Percentiles rank a stretch among this genome's conserved stretches.
These are phyloP conservation scores for Heliconius hermathena DNA, from an alignment of 1,140 invertebrate genomes.

Conservation along the genomic window DNA sequence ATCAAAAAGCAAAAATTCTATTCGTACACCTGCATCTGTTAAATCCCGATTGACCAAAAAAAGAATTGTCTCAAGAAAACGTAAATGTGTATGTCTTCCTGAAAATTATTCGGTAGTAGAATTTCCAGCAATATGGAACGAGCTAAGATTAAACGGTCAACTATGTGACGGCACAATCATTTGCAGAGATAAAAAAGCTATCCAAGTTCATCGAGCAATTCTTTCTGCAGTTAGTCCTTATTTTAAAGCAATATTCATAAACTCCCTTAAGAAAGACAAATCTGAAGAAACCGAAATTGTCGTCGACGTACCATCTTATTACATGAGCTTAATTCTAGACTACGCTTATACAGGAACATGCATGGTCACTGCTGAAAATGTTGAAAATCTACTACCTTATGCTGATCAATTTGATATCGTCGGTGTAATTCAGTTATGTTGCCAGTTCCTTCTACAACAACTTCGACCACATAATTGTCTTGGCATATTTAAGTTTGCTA, in stretches of 20 bases:
- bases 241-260: constrained; percentile 86
- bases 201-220: constrained; percentile 85
- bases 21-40: constrained; percentile 68
- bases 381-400: constrained; percentile 83
- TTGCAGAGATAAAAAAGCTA: constrained; percentile 84
- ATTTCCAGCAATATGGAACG: constrained; percentile 85
- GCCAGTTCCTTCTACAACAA: constrained; percentile 80
- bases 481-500: constrained; percentile 87
- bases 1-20: constrained; percentile 79
- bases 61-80: constrained; percentile 70
- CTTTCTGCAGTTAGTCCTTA: constrained; percentile 86
- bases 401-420: constrained; percentile 86
- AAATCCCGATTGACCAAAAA: constrained; percentile 73
- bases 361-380: constrained; percentile 82
- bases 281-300: constrained; percentile 80
- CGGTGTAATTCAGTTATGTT: constrained; percentile 85
- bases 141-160: constrained; percentile 83
- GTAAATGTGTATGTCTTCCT: constrained; percentile 77
- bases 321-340: constrained; percentile 83
- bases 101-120: constrained; percentile 81
- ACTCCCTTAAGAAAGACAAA: constrained; percentile 81
- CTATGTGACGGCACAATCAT: constrained; percentile 83
- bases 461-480: constrained; percentile 85
- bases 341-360: constrained; percentile 86
- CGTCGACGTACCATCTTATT: constrained; percentile 77